phyloP scores from a whole-genome alignment of 1,140 invertebrate genomes.

The Arctopsyche grandis region DNA sequence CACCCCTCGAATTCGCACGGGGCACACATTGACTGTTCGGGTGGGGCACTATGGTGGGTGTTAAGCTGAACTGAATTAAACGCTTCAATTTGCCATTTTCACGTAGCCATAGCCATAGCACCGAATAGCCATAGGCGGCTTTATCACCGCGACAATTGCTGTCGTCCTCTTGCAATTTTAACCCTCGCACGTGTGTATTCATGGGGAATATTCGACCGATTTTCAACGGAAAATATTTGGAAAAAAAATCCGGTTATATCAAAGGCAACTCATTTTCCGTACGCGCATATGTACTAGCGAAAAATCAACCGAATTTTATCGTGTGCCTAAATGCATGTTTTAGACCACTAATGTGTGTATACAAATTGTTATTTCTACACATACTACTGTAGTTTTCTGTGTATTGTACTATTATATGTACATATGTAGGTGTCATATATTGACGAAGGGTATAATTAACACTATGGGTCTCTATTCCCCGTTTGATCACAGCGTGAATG shows the following conservation, averaged over 20 bases:
- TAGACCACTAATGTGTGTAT: too few relatives aligned
- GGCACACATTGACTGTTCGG: background rate
- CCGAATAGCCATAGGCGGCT: conserved; percentile 31
- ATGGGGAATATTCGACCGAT: too few relatives aligned
- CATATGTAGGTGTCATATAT: background rate
- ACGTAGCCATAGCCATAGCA: conserved; percentile 33
- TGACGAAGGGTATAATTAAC: background rate
- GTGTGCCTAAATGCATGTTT: too few relatives aligned
- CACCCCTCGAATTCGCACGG: background rate
- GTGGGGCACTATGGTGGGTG: conserved; percentile 18
- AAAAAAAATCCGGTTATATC: too few relatives aligned
- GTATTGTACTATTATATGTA: background rate
- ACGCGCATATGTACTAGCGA: too few relatives aligned
- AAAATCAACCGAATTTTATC: too few relatives aligned
- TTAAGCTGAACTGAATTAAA: conserved; percentile 44
- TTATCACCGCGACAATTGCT: conserved; percentile 29
- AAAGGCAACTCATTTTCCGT: too few relatives aligned
- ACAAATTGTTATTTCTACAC: too few relatives aligned
- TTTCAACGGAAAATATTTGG: too few relatives aligned
- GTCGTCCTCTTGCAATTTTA: conserved; percentile 26
- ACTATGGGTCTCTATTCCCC: background rate
- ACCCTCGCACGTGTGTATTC: background rate
- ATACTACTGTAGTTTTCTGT: too few relatives aligned
- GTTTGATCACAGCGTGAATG: conserved; percentile 30
- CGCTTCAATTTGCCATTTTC: conserved; percentile 45